Evolutionary conservation across 2,888 invertebrate species (phyloP).

Genomic region (Bruchidius siliquastri): DNA sequence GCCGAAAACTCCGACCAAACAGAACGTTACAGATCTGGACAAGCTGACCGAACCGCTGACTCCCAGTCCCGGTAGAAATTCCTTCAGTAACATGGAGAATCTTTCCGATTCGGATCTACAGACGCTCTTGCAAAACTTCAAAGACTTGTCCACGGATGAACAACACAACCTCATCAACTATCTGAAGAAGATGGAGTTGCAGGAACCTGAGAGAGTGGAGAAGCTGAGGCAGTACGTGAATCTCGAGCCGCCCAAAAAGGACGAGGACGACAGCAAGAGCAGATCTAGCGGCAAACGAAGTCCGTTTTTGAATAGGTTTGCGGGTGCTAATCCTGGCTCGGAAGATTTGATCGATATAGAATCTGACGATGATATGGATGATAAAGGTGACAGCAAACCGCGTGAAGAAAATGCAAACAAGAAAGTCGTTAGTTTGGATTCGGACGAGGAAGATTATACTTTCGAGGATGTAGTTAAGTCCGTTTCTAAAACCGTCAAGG

Average conservation of each 20-base stretch:
- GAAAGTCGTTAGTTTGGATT: slow-evolving; percentile 47
- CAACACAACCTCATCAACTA: slow-evolving; percentile 79
- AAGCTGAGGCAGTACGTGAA: slow-evolving; percentile 72
- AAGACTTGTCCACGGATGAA: slow-evolving; percentile 74
- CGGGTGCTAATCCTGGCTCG: slow-evolving; percentile 44
- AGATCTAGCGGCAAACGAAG: slow-evolving; percentile 20
- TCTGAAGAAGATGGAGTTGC: slow-evolving; percentile 73
- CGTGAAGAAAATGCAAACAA: slow-evolving; percentile 18
- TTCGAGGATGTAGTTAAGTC: slow-evolving; percentile 78
- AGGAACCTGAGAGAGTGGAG: slow-evolving; percentile 73
- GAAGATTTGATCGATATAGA: slow-evolving; percentile 26
- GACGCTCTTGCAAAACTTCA: slow-evolving; percentile 73
- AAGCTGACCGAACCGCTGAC: slow-evolving; percentile 23
- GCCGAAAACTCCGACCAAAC: slow-evolving; percentile 10
- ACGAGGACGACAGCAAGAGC: slow-evolving; percentile 26
- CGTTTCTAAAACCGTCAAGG: slow-evolving; percentile 68
- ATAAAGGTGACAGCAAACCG: slow-evolving; percentile 17
- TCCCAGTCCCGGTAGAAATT: slow-evolving; percentile 25
- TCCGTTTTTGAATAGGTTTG: slow-evolving; percentile 50
- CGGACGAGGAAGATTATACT: slow-evolving; percentile 78
- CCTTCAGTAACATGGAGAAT: slow-evolving; percentile 57
- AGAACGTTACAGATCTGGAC: slow-evolving; percentile 16
- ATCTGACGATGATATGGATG: slow-evolving; percentile 17
- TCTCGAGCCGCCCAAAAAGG: slow-evolving; percentile 40
- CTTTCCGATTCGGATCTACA: slow-evolving; percentile 77